These are phyloP conservation scores for Tarsius wallacei DNA, from an alignment of 2,797 vertebrate species.

Conservation along the genomic window DNA sequence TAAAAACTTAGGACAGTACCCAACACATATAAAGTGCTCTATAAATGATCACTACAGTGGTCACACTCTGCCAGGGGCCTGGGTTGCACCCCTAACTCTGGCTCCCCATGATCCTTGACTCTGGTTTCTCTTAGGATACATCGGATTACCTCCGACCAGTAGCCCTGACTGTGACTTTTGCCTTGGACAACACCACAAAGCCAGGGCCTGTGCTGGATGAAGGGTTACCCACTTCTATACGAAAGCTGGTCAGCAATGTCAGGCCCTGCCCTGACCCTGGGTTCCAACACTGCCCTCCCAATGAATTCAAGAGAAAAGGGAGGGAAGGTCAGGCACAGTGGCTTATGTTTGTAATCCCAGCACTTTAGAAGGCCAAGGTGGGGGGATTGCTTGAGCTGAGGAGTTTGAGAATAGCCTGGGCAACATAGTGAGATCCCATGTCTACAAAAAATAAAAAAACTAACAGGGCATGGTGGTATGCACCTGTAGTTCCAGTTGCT, in stretches of 20 bases:
- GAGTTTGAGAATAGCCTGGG: no score
- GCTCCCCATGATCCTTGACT: neutral
- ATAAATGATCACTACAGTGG: neutral
- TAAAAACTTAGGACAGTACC: neutral
- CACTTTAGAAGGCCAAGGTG: no score
- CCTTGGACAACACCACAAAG: constrained; percentile 92
- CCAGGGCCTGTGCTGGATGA: constrained; percentile 95
- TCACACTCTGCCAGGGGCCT: neutral
- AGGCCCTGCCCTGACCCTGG: neutral
- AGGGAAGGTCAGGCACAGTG: neutral
- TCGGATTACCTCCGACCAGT: constrained; percentile 97
- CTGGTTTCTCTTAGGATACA: constrained; percentile 93
- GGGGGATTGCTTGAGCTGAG: no score
- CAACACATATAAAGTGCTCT: neutral
- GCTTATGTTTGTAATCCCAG: no score
- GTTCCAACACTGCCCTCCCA: neutral
- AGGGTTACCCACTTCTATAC: constrained; percentile 92
- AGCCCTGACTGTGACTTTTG: constrained; percentile 94
- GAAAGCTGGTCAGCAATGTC: constrained; percentile 93
- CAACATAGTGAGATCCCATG: no score
- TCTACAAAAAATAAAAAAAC: no score
- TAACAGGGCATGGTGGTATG: no score
- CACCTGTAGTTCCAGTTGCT: no score
- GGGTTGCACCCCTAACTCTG: neutral
- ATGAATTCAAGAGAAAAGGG: neutral